Base-by-base conservation (phyloP, 1,140 invertebrate genomes). In the Cylas formicarius region DNA sequence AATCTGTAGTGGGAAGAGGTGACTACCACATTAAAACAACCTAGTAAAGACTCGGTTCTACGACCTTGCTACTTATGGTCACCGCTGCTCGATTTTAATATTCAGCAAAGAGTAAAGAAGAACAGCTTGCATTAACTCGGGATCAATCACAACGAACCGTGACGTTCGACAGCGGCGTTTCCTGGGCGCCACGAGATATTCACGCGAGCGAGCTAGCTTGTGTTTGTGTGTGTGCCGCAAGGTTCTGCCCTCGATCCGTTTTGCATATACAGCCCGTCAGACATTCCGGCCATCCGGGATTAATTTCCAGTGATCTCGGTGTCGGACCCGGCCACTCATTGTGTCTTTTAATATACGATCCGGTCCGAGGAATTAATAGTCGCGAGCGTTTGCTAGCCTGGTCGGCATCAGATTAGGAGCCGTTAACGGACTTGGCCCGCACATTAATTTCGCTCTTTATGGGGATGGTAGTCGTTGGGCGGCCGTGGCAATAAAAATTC, bases 401-500 rank as follows among this genome's bases (percentile, higher is more conserved):
- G 44, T 50, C 59, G n/a, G 53, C 59, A 65, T 63, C 62, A 65
- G 62, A 65, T 65, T 65, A 63, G 61, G n/a, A 61, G 53, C 58
- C 60, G 62, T 65, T 65, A 65, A 65, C 58, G 55, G 55, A 48
- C 53, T 50, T 26, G 52, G 51, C 50, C 56, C 53, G 46, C 50
- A 51, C 59, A 65, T 63, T 65, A 63, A 63, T 65, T 65, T 65
- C 51, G 55, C 59, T 63, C 40, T 65, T 65, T 65, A 61, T 61
- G 59, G 58, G 48, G 56, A 59, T n/a, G n/a, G n/a, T n/a, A 54
- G n/a, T n/a, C n/a, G n/a, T n/a, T 32, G 41, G 18, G 14, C 38
- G 45, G 44, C 45, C 44, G 41, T 51, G n/a, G n/a, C n/a, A n/a
- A n/a, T n/a, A n/a, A n/a, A n/a, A n/a, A n/a, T n/a, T n/a, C n/a